These are phyloP conservation scores for Microtus californicus DNA, from an alignment of 2,797 vertebrate genomes.

Conservation along the genomic window DNA sequence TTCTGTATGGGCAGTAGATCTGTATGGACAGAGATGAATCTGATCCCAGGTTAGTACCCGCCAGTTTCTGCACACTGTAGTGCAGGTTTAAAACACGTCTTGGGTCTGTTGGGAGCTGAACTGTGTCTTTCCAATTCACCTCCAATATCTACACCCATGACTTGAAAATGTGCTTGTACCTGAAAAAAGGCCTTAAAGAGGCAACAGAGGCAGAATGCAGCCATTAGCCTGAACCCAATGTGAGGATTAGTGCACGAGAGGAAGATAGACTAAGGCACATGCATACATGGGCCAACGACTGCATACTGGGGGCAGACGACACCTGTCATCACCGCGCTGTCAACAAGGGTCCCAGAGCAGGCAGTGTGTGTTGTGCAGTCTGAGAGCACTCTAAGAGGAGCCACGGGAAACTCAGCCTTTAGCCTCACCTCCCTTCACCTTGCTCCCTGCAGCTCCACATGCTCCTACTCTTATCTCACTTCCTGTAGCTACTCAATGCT, in stretches of 20 bases:
- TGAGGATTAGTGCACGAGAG: not conserved
- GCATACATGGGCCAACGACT: not conserved
- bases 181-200: not conserved
- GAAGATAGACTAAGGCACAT: not conserved
- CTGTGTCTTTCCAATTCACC: not conserved
- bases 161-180: not conserved
- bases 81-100: not conserved
- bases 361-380: accelerated
- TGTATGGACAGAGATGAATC: too few species aligned
- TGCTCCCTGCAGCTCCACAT: not conserved
- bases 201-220: not conserved
- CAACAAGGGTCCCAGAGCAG: not conserved
- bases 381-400: not conserved
- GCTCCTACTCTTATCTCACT: not conserved
- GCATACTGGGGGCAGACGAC: not conserved
- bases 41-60: too few species aligned
- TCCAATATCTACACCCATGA: not conserved
- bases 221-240: not conserved
- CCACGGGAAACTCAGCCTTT: too few species aligned
- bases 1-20: not conserved
- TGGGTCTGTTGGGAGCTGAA: not conserved
- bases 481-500: not conserved
- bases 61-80: too few species aligned
- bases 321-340: too few species aligned
- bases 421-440: not conserved